Evolutionary conservation across 2,113 vertebrate genomes (phyloP).

Genomic region (Gyps fulvus): DNA sequence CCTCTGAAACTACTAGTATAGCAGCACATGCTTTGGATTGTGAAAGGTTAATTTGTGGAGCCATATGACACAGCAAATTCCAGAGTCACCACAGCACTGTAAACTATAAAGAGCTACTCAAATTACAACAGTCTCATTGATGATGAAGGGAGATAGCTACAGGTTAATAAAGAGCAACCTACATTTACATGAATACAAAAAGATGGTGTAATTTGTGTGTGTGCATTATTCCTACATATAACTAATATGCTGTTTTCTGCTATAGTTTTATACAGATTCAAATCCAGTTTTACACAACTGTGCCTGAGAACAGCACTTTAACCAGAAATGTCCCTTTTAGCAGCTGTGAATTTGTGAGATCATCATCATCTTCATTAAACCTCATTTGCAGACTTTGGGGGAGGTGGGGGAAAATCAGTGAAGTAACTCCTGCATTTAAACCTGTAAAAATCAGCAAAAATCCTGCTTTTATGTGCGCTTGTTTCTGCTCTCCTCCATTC

Average conservation of each 20-base stretch:
- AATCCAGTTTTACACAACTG: neutral
- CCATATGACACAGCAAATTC: constrained; percentile 14
- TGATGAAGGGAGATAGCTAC: neutral
- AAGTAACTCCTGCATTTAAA: neutral
- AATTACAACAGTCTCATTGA: neutral
- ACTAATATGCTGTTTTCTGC: neutral
- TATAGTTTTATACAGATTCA: neutral
- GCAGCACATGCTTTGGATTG: neutral
- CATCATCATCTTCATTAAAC: rapidly evolving
- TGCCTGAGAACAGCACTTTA: neutral
- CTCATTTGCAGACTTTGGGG: neutral
- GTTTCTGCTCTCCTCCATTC: neutral
- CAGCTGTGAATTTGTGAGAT: neutral
- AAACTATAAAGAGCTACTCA: neutral
- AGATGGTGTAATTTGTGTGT: neutral
- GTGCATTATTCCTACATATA: neutral
- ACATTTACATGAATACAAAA: neutral
- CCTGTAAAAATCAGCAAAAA: neutral
- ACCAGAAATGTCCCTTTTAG: neutral
- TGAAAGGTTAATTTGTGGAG: neutral
- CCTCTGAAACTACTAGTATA: neutral
- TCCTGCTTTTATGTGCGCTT: neutral
- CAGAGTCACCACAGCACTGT: neutral
- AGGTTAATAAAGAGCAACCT: neutral
- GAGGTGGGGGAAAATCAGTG: neutral